phyloP scores from a whole-genome alignment of 1,140 invertebrate species.

The Calycopis cecrops region DNA sequence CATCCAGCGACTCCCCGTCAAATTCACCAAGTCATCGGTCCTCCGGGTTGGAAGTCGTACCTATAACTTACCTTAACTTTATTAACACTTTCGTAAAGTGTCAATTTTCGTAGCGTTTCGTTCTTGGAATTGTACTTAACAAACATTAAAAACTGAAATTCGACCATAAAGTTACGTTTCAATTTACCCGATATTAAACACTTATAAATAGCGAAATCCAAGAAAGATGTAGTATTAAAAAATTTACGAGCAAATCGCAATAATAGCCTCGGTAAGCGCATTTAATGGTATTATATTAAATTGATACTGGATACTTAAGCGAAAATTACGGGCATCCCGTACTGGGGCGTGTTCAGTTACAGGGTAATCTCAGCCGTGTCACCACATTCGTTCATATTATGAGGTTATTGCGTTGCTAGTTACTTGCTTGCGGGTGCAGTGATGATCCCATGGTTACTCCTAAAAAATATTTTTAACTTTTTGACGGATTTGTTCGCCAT shows the following conservation, averaged over 20 bases:
- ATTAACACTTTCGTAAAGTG: too few species aligned
- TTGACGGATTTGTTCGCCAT: too few species aligned
- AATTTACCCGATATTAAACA: neutral
- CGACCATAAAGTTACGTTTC: neutral
- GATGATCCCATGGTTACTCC: too few species aligned
- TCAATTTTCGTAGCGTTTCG: too few species aligned
- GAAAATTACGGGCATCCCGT: constrained; percentile 47
- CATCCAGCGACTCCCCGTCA: too few species aligned
- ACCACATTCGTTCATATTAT: constrained; percentile 51
- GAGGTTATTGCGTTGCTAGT: constrained; percentile 37
- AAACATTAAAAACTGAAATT: neutral
- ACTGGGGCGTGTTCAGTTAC: constrained; percentile 44
- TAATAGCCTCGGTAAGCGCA: constrained; percentile 37
- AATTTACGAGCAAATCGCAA: constrained; percentile 39
- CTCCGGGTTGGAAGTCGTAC: too few species aligned
- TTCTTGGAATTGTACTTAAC: too few species aligned
- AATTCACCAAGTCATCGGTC: too few species aligned
- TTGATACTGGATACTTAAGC: constrained; percentile 47
- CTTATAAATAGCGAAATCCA: constrained; percentile 5
- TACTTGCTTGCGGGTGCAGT: constrained; percentile 13
- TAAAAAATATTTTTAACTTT: too few species aligned
- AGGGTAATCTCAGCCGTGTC: constrained; percentile 47
- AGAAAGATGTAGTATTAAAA: constrained; percentile 37
- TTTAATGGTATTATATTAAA: constrained; percentile 48
- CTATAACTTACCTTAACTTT: too few species aligned